Percentiles rank a stretch among this genome's conserved stretches.
Evolutionary conservation across 2,113 vertebrate species (phyloP).

Genomic region (Ariopsis seemanni): DNA sequence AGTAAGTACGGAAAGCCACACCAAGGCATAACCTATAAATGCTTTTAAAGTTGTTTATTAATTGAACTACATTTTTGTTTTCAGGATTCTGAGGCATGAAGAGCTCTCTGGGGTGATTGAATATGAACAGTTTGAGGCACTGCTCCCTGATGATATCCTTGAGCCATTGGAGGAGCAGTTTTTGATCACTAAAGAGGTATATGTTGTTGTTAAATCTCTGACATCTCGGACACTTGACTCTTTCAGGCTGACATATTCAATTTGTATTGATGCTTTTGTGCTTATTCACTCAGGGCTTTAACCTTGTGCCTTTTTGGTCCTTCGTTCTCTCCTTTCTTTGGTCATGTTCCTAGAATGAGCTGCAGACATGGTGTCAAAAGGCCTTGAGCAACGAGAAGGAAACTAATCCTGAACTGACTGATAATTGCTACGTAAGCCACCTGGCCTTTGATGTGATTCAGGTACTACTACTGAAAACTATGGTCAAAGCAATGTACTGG

Average conservation of each 20-base stretch:
- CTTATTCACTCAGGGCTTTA: background rate
- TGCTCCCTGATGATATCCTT: conserved; percentile 72
- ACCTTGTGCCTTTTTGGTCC: background rate
- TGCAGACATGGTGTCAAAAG: conserved; percentile 60
- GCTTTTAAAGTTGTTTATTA: background rate
- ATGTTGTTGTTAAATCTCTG: conserved; percentile 8
- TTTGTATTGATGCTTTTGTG: background rate
- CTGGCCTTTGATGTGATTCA: conserved; percentile 83
- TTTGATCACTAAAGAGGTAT: conserved; percentile 78
- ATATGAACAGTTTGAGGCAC: conserved; percentile 67
- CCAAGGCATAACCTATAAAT: background rate
- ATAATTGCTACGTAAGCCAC: conserved; percentile 75
- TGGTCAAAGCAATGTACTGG: background rate
- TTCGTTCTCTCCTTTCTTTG: background rate
- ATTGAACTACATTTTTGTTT: background rate
- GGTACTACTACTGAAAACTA: conserved; percentile 67
- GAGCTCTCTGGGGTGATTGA: conserved; percentile 69
- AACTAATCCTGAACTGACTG: conserved; percentile 66
- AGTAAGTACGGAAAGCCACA: conserved; percentile 56
- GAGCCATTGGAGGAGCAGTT: conserved; percentile 75
- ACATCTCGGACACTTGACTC: background rate
- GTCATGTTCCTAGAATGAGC: conserved; percentile 45
- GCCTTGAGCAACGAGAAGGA: conserved; percentile 71
- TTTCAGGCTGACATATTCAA: background rate
- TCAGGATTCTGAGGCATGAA: conserved; percentile 76